Evolutionary conservation across 2,888 invertebrate genomes (phyloP), one percentile per base, ranked within the genome.

Genomic region (Megamerina dolium): DNA sequence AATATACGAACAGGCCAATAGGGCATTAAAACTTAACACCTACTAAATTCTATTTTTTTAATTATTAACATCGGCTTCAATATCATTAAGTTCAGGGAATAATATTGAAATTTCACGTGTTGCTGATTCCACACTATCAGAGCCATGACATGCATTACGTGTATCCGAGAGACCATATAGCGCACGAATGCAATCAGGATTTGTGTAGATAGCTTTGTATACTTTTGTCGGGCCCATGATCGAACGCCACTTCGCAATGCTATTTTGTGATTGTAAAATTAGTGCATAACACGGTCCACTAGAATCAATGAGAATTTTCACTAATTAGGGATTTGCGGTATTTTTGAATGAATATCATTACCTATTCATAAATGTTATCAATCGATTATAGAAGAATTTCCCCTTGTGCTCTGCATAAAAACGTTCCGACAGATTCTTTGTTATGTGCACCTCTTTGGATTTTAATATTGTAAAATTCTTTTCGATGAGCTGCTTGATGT

Each of bases 141-240:
- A 93, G 13, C 95, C 95, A 74, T 96, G 96, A 9, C 87, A 84
- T 2, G 88, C 91, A 75, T 96, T 96, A 58, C 95, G 79, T 0
- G 96, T 95, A 66, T 96, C 96, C 0, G 94, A 89, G 14, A 95
- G 74, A 1, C 95, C 95, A 74, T 84, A 91, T 61, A 77, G 74
- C 2, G 89, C 89, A 56, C 96, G 75, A 49, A 96, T 81, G 40
- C 85, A 81, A 41, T 83, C 68, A 0, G 93, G 93, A 41, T 83
- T 79, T 43, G 80, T 79, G 61, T 82, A 87, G 47, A 89, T 83
- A 1, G 89, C 83, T 65, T 82, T 83, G 61, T 76, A 87, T 0
- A 86, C 87, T 73, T 91, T 91, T 0, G 95, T 94, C 2, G 94
- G 93, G 0, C 95, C 95, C 75, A 95, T 82, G 37, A 94, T 68